Evolutionary conservation across 2,797 vertebrate species (phyloP).

Genomic region (Furcifer pardalis): DNA sequence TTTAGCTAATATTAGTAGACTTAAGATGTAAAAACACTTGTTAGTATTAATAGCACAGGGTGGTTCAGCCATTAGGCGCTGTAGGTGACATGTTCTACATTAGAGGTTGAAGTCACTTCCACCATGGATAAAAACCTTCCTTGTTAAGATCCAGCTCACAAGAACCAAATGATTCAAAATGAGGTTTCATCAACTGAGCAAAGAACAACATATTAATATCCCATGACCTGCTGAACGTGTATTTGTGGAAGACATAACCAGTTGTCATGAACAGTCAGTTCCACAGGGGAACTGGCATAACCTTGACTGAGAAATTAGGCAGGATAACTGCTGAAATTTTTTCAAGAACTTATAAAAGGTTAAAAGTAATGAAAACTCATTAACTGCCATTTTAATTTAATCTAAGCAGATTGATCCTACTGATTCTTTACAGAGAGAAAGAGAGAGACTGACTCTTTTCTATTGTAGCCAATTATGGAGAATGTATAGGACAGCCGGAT

Average conservation of each 20-base stretch:
- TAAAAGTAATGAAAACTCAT: not conserved
- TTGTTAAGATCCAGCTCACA: constrained; percentile 28
- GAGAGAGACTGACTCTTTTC: not conserved
- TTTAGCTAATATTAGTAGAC: constrained; percentile 19
- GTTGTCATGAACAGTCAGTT: not conserved
- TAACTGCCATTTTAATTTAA: not conserved
- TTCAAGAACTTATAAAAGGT: not conserved
- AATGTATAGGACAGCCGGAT: too few species aligned
- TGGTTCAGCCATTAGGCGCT: constrained; percentile 2
- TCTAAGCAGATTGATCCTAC: too few species aligned
- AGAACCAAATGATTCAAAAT: not conserved
- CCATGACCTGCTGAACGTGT: constrained; percentile 6
- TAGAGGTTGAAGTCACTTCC: constrained; percentile 31
- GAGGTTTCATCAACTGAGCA: constrained; percentile 12
- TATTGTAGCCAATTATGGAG: not conserved
- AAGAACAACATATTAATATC: constrained; percentile 23
- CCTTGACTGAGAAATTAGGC: not conserved
- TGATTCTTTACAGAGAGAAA: too few species aligned
- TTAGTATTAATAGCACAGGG: constrained; percentile 29
- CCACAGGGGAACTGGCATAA: not conserved
- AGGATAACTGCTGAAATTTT: not conserved
- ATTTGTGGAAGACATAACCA: not conserved
- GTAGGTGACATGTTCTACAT: constrained; percentile 5
- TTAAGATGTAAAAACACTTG: constrained; percentile 32
- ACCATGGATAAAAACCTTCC: constrained; percentile 30